Conservation (phyloP, 2,888 invertebrate species). For the Phalera bucephala region DNA sequence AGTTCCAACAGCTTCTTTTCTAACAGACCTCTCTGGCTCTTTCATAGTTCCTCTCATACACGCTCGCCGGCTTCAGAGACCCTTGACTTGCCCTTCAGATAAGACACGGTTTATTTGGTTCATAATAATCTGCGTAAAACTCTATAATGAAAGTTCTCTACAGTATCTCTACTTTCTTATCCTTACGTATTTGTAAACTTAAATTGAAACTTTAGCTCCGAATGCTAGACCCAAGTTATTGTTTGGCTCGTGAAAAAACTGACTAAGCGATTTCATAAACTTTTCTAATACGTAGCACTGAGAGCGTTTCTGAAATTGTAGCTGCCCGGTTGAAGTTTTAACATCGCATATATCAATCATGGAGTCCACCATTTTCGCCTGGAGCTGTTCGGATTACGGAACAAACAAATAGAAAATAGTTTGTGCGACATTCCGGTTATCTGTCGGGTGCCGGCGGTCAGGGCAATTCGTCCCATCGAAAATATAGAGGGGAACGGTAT, state of each 20-base stretch:
- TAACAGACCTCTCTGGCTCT: no score
- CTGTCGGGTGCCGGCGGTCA: constrained; percentile 17
- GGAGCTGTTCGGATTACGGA: constrained; percentile 40
- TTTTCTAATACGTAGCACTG: constrained; percentile 22
- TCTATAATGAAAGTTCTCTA: no score
- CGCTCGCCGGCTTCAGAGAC: no score
- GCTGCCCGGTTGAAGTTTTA: constrained; percentile 18
- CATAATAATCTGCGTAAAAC: no score
- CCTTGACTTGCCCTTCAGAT: no score
- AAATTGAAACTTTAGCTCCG: no score
- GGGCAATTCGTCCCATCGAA: constrained; percentile 28
- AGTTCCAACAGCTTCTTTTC: no score
- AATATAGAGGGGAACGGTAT: constrained; percentile 40
- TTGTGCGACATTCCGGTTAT: constrained; percentile 25
- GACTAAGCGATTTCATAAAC: constrained; percentile 20
- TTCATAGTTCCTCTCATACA: no score
- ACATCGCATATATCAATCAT: constrained; percentile 34
- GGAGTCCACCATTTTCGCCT: constrained; percentile 30
- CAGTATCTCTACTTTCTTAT: no score
- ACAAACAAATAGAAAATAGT: constrained; percentile 42
- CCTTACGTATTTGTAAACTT: no score
- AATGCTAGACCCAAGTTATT: constrained; percentile 21
- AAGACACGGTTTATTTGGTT: no score
- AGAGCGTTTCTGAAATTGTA: constrained; percentile 13
- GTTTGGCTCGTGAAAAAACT: constrained; percentile 28